Evolutionary conservation across 2,113 vertebrate species (phyloP), one percentile per base, ranked within the genome.

Genomic region (Ammodytes marinus): DNA sequence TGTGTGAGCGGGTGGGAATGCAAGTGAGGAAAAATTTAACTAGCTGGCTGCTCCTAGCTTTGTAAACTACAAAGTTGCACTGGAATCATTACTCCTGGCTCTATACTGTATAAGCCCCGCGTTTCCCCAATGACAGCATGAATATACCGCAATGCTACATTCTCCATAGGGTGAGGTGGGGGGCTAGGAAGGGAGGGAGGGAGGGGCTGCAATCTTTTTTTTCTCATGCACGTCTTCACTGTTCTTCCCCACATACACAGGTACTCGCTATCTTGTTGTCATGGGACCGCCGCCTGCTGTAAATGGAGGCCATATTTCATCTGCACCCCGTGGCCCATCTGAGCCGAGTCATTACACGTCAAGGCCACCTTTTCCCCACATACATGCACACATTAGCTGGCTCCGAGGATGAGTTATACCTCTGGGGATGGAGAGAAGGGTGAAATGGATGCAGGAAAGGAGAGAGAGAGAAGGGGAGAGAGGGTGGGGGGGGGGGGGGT

Each of bases 251-350:
- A 9, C 11, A 8, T 63, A 52, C 35, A 35, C 57, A 2, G 15
- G 47, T 27, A 27, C 68, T 15, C 46, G 13, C 17, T 61, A 65
- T 84, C 84, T 54, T 49, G 81, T 50, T 79, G 77, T 69, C 60
- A 83, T 77, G 57, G 84, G 80, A 35, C 77, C 58, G 77, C 77
- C 61, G 86, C 73, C 59, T 63, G 79, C 53, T 71, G 65, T 79
- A 89, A 93, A 88, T 85, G 61, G 80, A 61, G 58, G 78, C 80
- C 43, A 73, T 92, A 91, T 93, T 90, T 93, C 89, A 93, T 65
- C 50, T 67, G 58, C 61, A 83, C 42, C 15, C 73, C 54, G 37
- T 9, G 50, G 55, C 69, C 69, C 53, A 27, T 69, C 61, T 72
- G 74, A 84, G 84, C 65, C 19, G 74, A 91, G 80, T 87, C 88